These are phyloP conservation scores for Bergia sp. DNA, from an alignment of 92 coral and sea anemone species.

Conservation along the genomic window DNA sequence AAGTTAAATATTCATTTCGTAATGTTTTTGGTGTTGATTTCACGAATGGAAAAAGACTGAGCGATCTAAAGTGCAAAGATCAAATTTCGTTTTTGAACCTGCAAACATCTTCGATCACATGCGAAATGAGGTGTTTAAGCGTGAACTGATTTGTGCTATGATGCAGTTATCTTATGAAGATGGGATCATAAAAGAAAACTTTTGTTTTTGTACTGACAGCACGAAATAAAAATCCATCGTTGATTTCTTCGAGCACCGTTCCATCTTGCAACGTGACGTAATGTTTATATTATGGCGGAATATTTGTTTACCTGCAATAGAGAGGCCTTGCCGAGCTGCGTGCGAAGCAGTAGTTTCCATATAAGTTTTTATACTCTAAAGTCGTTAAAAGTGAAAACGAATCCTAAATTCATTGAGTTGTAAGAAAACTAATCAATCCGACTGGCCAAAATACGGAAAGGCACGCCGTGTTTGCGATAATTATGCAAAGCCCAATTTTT, in stretches of 20 bases:
- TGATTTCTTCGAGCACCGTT: neutral
- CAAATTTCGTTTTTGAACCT: neutral
- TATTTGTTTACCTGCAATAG: neutral
- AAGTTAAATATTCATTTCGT: neutral
- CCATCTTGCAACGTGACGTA: constrained; percentile 37
- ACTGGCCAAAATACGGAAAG: too few relatives aligned
- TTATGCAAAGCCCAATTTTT: too few relatives aligned
- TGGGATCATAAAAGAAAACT: neutral
- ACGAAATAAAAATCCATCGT: neutral
- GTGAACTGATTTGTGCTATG: neutral
- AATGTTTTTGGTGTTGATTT: neutral
- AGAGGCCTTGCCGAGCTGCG: neutral
- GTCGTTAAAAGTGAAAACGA: too few relatives aligned
- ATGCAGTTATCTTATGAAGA: neutral
- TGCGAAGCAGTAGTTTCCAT: neutral
- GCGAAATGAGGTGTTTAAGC: neutral
- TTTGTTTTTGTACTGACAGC: neutral
- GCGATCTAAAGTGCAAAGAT: neutral
- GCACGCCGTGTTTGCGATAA: too few relatives aligned
- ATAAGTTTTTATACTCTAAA: too few relatives aligned
- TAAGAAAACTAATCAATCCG: too few relatives aligned
- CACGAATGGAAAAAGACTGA: neutral
- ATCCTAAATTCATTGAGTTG: too few relatives aligned
- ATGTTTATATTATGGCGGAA: constrained; percentile 31
- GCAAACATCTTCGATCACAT: constrained; percentile 1